A percentile compares a stretch with the other conserved stretches of the same genome.
phyloP scores from a whole-genome alignment of 1,140 invertebrate genomes.

The Papilio polyxenes region DNA sequence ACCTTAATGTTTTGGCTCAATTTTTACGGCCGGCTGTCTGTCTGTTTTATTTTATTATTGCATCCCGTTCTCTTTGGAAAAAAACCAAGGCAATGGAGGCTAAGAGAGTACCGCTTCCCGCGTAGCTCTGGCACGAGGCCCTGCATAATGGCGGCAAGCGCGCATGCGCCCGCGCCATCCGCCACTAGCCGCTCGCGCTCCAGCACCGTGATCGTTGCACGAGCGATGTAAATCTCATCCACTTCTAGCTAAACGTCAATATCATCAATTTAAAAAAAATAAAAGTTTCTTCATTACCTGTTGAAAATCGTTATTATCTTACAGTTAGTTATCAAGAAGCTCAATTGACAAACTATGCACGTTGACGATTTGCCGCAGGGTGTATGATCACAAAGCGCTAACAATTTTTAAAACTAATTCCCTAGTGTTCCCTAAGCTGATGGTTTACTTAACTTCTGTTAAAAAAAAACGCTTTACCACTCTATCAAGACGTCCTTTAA shows the following conservation, averaged over 20 bases:
- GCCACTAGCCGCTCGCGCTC: slow-evolving; percentile 72
- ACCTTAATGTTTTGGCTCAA: too few relatives aligned
- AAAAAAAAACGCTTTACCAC: slow-evolving; percentile 54
- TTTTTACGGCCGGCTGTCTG: too few relatives aligned
- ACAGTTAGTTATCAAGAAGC: not conserved
- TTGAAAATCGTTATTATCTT: too few relatives aligned
- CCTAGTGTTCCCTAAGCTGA: too few relatives aligned
- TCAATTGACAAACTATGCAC: too few relatives aligned
- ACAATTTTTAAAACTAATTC: not conserved
- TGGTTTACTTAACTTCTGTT: not conserved
- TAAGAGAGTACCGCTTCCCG: slow-evolving; percentile 63
- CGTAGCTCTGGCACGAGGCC: slow-evolving; percentile 68
- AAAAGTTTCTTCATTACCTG: not conserved
- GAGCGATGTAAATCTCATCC: slow-evolving; percentile 65
- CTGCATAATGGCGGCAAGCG: slow-evolving; percentile 70
- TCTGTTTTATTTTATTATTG: too few relatives aligned
- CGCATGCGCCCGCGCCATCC: slow-evolving; percentile 69
- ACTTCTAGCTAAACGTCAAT: slow-evolving; percentile 61
- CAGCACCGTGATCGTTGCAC: slow-evolving; percentile 62
- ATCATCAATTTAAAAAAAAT: not conserved
- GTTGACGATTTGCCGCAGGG: not conserved
- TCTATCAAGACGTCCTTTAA: slow-evolving; percentile 69
- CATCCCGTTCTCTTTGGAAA: too few relatives aligned
- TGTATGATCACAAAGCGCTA: not conserved
- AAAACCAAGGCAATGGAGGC: too few relatives aligned